A percentile compares a stretch with the other conserved stretches of the same genome.
Evolutionary conservation across 2,888 invertebrate species (phyloP).

Genomic region (Pheosia gnoma): DNA sequence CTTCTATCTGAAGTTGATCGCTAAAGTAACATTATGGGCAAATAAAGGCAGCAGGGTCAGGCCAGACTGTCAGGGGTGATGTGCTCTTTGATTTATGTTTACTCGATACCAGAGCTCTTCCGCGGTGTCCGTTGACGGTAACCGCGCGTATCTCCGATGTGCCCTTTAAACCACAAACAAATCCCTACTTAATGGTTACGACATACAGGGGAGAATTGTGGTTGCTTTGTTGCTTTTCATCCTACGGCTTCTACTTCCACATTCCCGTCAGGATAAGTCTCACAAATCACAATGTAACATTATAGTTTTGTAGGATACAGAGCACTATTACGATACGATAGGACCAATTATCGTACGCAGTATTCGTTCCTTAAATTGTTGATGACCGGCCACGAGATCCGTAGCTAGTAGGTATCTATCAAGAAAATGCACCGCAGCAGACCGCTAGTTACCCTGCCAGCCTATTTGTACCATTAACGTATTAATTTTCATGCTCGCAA

Average conservation of each 20-base stretch:
- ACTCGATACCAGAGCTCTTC: constrained; percentile 76
- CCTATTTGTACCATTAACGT: constrained; percentile 37
- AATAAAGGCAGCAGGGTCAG: constrained; percentile 71
- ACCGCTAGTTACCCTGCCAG: constrained; percentile 33
- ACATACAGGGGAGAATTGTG: constrained; percentile 30
- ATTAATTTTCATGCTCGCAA: constrained; percentile 54
- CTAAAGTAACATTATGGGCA: constrained; percentile 58
- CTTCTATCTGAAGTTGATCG: constrained; percentile 65
- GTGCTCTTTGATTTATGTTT: constrained; percentile 75
- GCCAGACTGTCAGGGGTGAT: constrained; percentile 66
- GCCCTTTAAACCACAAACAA: constrained; percentile 55
- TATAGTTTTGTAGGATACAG: constrained; percentile 7
- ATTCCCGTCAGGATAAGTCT: neutral
- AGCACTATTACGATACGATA: constrained; percentile 35
- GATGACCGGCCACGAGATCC: constrained; percentile 9
- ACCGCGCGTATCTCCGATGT: constrained; percentile 61
- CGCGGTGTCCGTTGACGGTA: constrained; percentile 73
- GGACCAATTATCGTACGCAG: constrained; percentile 31
- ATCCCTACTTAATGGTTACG: constrained; percentile 33
- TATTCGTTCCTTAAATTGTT: constrained; percentile 30
- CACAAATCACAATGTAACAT: neutral
- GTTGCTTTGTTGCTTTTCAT: constrained; percentile 25
- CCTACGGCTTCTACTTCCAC: constrained; percentile 28
- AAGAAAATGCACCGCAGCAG: constrained; percentile 33
- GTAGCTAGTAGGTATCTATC: constrained; percentile 28